Base-by-base conservation (phyloP, 2,797 vertebrate species). In the Discoglossus pictus region DNA sequence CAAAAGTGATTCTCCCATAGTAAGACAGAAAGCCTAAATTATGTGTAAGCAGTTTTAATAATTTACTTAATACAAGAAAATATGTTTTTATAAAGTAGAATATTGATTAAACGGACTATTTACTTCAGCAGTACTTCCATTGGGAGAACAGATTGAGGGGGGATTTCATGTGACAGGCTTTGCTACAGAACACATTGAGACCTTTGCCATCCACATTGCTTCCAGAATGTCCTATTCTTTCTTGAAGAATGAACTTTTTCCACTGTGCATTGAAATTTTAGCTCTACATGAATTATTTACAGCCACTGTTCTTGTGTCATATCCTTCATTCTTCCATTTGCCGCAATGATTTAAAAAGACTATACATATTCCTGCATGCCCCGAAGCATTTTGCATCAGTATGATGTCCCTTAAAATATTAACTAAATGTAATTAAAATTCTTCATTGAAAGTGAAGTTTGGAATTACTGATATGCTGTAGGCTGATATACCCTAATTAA, bases 371-470 rank as follows among this genome's bases (percentile, higher is more conserved):
- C 47, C 36, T 27, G 53, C 44, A 43, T 25, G 53, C 59, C 61
- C 68, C 52, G 38, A 20, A 70, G 68, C 68, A 43, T 50, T 65
- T 70, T 70, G 44, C 46, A 52, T 71, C 61, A 64, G 38, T 65
- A 21, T 64, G 51, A 64, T 64, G 61, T 59, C 53, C 68, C 56
- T 71, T 71, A 58, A 71, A 71, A 71, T 64, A 71, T 71, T 71
- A 71, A 71, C 61, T 42, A 64, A 52, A 65, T 36, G 54, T 71
- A 71, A 71, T 71, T 71, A 64, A 71, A 64, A 51, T 42, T 64
- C 44, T 64, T 71, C 52, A 64, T 65, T 71, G 46, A 65, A 64
- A 65, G 46, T 36, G 44, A 71, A 64, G 61, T 44, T 64, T 71
- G 56, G 53, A 71, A 65, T 71, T 59, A 25, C 53, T 59, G 53